phyloP scores from a whole-genome alignment of 2,113 vertebrate genomes.

The Chiloscyllium plagiosum region DNA sequence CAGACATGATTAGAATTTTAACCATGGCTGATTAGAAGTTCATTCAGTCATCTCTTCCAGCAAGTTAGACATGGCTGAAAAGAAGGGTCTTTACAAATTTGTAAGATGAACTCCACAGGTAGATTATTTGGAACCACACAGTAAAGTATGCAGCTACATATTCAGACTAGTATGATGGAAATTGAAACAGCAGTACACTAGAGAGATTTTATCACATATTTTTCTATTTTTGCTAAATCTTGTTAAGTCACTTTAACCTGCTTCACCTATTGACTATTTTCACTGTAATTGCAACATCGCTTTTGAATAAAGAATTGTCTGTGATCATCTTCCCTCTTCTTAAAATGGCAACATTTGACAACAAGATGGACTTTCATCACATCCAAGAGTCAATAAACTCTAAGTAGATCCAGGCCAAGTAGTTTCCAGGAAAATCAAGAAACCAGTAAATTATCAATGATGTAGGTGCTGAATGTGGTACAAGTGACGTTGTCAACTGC shows the following conservation, averaged over 20 bases:
- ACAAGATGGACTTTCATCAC: not conserved
- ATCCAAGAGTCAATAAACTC: not conserved
- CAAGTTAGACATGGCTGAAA: conserved; percentile 41
- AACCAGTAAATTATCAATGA: conserved; percentile 51
- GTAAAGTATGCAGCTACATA: not conserved
- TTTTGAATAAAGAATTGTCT: not conserved
- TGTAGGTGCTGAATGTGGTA: conserved; percentile 50
- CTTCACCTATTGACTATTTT: not conserved
- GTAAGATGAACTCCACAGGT: conserved; percentile 44
- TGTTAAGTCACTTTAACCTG: not conserved
- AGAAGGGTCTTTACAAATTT: conserved; percentile 43
- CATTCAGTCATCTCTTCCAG: conserved; percentile 43
- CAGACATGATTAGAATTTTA: conserved; percentile 46
- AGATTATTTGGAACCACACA: conserved; percentile 40
- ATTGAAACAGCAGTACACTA: conserved; percentile 36
- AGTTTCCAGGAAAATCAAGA: conserved; percentile 40
- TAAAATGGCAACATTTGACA: not conserved
- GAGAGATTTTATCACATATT: conserved; percentile 36
- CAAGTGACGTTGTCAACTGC: conserved; percentile 50
- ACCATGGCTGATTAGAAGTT: conserved; percentile 48
- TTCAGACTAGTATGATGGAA: conserved; percentile 29
- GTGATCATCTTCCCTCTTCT: not conserved
- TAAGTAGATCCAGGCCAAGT: conserved; percentile 47
- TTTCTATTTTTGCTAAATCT: not conserved
- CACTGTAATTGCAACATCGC: not conserved